A percentile compares a stretch with the other conserved stretches of the same genome.
Conservation (phyloP, 2,113 vertebrate species). For the Megaleporinus macrocephalus region DNA sequence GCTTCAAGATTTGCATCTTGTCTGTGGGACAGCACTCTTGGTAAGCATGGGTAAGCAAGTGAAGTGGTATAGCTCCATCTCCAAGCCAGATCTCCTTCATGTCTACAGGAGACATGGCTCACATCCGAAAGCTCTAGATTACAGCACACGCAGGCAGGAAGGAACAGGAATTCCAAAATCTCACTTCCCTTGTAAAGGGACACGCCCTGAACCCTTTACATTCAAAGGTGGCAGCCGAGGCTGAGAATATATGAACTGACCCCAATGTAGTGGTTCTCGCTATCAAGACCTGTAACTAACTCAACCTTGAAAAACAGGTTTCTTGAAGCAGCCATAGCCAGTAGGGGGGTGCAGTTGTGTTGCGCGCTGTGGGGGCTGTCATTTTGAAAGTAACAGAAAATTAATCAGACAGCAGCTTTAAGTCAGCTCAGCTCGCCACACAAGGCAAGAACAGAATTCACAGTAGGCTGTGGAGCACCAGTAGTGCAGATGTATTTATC, state of each 20-base stretch:
- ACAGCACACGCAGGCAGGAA: constrained; percentile 4
- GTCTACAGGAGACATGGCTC: not conserved
- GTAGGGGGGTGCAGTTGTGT: too few species aligned
- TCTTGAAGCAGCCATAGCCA: too few species aligned
- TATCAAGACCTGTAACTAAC: not conserved
- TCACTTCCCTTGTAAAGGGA: constrained; percentile 25
- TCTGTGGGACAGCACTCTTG: not conserved
- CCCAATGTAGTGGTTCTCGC: not conserved
- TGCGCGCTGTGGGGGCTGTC: too few species aligned
- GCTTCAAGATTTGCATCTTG: not conserved
- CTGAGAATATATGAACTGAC: not conserved
- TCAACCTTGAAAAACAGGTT: not conserved
- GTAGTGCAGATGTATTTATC: too few species aligned
- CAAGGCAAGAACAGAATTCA: too few species aligned
- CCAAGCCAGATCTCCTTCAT: not conserved
- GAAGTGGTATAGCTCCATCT: not conserved
- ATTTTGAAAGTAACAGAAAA: too few species aligned
- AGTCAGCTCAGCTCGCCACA: too few species aligned
- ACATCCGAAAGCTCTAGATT: not conserved
- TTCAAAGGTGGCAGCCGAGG: not conserved
- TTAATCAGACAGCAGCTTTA: too few species aligned
- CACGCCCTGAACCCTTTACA: constrained; percentile 5
- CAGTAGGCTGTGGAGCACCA: too few species aligned
- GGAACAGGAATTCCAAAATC: constrained; percentile 29
- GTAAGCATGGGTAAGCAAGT: not conserved